A percentile compares a stretch with the other conserved stretches of the same genome.
Evolutionary conservation across 2,888 invertebrate species (phyloP).

Genomic region (Pocota personata): DNA sequence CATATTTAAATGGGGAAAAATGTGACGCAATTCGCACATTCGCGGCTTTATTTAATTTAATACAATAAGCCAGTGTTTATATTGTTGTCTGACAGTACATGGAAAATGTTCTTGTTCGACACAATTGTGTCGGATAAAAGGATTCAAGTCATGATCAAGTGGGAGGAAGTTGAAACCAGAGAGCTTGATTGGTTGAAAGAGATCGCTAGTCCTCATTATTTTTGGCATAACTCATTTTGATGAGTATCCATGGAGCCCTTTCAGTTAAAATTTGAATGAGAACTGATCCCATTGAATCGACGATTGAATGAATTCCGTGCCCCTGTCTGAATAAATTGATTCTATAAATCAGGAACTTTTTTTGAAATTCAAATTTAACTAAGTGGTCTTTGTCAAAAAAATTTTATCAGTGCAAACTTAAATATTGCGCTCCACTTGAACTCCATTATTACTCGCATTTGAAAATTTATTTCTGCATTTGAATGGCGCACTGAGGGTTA

Average conservation of each 20-base stretch:
- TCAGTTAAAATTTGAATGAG: neutral
- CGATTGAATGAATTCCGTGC: neutral
- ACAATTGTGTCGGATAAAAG: neutral
- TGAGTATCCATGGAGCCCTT: neutral
- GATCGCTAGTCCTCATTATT: neutral
- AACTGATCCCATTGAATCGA: neutral
- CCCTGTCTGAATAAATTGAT: neutral
- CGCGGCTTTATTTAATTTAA: constrained; percentile 26
- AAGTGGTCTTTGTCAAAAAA: constrained; percentile 2
- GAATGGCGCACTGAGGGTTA: constrained; percentile 4
- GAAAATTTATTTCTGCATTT: constrained; percentile 28
- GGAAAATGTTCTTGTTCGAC: neutral
- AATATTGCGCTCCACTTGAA: neutral
- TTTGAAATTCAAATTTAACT: constrained; percentile 24
- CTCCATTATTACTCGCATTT: constrained; percentile 37
- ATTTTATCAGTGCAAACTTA: neutral
- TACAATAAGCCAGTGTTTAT: constrained; percentile 24
- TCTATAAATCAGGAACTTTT: constrained; percentile 28
- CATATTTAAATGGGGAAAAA: constrained; percentile 35
- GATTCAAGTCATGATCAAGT: neutral
- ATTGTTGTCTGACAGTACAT: neutral
- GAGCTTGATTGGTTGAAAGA: neutral
- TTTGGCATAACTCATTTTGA: neutral
- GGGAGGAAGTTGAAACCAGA: neutral
- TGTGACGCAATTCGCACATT: constrained; percentile 50